Conservation (phyloP, 2,797 vertebrate genomes). For the Botia almorhae region DNA sequence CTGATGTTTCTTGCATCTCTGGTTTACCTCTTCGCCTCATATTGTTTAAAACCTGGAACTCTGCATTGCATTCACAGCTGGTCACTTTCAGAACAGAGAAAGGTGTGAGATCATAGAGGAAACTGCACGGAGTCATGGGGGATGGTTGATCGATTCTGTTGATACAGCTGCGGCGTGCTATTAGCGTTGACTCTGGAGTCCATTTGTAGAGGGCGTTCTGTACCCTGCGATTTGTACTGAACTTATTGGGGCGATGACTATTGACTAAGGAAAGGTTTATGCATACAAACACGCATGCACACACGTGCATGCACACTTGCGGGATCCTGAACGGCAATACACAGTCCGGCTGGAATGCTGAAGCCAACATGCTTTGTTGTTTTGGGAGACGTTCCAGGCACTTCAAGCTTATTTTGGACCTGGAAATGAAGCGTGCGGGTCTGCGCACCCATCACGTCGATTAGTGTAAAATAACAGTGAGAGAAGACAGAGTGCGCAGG, state of each 20-base stretch:
- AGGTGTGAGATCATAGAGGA: conserved; percentile 42
- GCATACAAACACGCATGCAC: background rate
- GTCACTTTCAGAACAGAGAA: background rate
- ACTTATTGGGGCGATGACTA: background rate
- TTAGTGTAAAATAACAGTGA: conserved; percentile 48
- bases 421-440: conserved; percentile 46
- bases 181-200: conserved; percentile 11
- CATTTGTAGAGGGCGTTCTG: background rate
- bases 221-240: background rate
- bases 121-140: conserved; percentile 26
- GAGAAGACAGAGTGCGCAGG: background rate
- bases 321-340: background rate
- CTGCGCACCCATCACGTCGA: conserved; percentile 45
- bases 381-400: conserved; percentile 36
- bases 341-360: conserved; percentile 7
- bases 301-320: background rate
- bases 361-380: conserved; percentile 24
- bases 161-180: conserved; percentile 49
- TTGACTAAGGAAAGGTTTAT: background rate
- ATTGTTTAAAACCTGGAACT: conserved; percentile 9
- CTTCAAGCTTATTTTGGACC: conserved; percentile 17
- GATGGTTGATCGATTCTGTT: conserved; percentile 49
- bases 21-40: background rate
- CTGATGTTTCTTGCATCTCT: background rate
- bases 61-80: background rate